These are phyloP conservation scores for Scleropages formosus DNA, from an alignment of 2,797 vertebrate species.

Conservation along the genomic window DNA sequence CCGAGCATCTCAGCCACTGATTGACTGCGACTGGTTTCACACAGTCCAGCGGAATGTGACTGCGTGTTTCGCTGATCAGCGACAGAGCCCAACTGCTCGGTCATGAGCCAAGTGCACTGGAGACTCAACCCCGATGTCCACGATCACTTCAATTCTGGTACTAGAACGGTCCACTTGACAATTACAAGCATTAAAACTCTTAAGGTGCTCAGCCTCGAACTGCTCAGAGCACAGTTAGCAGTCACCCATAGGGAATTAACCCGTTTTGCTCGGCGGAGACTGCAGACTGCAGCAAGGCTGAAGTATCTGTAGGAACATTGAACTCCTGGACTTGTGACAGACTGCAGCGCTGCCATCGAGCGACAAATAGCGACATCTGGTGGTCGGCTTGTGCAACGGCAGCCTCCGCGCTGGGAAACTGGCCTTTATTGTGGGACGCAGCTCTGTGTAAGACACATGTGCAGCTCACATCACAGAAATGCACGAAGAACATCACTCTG, in stretches of 20 bases:
- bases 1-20: no score
- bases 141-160: no score
- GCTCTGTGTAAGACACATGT: no score
- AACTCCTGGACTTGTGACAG: background rate
- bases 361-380: constrained; percentile 47
- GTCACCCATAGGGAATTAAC: background rate
- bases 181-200: background rate
- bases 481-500: no score
- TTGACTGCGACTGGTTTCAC: no score
- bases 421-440: no score
- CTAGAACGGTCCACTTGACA: background rate
- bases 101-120: no score
- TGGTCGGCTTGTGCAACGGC: constrained; percentile 32
- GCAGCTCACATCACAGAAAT: no score
- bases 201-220: background rate
- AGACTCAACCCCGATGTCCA: background rate
- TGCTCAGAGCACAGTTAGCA: background rate
- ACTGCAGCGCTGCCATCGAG: background rate
- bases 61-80: no score
- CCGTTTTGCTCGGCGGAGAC: background rate
- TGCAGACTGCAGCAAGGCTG: background rate
- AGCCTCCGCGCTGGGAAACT: background rate
- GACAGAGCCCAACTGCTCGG: no score
- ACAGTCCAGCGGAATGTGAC: no score
- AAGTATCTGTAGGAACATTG: background rate